These are phyloP conservation scores for Trilocha varians DNA, from an alignment of 2,888 invertebrate species.

Conservation along the genomic window DNA sequence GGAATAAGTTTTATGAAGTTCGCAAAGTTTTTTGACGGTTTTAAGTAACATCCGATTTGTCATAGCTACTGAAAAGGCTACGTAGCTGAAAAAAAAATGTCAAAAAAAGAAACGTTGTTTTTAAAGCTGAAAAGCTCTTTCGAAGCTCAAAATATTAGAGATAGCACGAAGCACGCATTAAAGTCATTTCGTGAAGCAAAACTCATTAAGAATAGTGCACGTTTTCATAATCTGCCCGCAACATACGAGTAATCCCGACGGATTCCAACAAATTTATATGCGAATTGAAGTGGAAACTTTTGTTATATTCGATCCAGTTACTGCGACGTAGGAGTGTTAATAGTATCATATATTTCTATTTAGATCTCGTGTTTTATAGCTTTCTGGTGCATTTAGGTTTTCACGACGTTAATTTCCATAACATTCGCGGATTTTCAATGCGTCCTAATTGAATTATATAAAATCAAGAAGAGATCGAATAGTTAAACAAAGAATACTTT, in stretches of 20 bases:
- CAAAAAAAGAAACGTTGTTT: not conserved
- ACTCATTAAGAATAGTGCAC: slow-evolving; percentile 6
- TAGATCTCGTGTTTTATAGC: no score
- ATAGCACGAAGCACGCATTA: not conserved
- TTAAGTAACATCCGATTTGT: no score
- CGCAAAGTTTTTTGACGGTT: no score
- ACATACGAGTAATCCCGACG: slow-evolving; percentile 1
- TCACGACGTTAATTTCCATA: no score
- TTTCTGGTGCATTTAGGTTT: no score
- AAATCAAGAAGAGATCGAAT: no score
- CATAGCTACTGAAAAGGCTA: no score
- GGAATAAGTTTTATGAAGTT: no score
- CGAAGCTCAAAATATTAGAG: not conserved
- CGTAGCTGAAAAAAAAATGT: no score
- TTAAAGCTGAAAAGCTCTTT: not conserved
- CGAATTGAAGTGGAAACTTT: not conserved
- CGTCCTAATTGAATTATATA: no score
- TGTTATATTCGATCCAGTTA: not conserved
- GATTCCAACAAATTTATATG: not conserved
- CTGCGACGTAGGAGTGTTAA: not conserved
- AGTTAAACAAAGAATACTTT: no score
- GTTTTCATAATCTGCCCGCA: slow-evolving; percentile 2
- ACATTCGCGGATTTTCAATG: not conserved
- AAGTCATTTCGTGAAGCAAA: slow-evolving; percentile 1
- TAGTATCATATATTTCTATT: not conserved